phyloP scores from a whole-genome alignment of 92 coral and sea anemone genomes.

The Isaurus tuberculatus region DNA sequence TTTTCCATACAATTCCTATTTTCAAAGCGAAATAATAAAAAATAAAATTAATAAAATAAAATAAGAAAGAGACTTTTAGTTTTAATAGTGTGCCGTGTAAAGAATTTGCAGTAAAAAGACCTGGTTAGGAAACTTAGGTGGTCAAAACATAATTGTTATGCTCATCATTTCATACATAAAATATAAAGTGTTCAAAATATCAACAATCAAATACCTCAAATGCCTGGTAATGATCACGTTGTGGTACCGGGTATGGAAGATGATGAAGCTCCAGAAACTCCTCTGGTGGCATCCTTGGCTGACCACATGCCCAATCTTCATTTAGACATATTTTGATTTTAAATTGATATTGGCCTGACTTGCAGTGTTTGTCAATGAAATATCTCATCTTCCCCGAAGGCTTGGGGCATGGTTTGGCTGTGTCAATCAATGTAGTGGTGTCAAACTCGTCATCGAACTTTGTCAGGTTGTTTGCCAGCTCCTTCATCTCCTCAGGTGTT shows the following conservation, averaged over 20 bases:
- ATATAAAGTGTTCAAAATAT: background rate
- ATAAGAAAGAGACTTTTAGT: slow-evolving; percentile 3
- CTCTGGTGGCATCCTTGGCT: slow-evolving; percentile 56
- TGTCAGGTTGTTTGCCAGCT: slow-evolving; percentile 42
- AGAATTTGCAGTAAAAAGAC: slow-evolving; percentile 32
- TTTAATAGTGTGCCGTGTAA: slow-evolving; percentile 9
- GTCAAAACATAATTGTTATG: slow-evolving; percentile 21
- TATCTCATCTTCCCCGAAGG: slow-evolving; percentile 33
- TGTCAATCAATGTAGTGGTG: slow-evolving; percentile 14
- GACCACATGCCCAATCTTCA: slow-evolving; percentile 58
- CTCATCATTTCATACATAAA: background rate
- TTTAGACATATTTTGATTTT: slow-evolving; percentile 53
- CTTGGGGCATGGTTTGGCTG: slow-evolving; percentile 49
- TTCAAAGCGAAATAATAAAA: slow-evolving; percentile 1
- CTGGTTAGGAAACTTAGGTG: slow-evolving; percentile 27
- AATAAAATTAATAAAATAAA: slow-evolving; percentile 13
- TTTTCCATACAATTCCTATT: slow-evolving; percentile 37
- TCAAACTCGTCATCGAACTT: slow-evolving; percentile 47
- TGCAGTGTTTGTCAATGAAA: slow-evolving; percentile 59
- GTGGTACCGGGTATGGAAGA: slow-evolving; percentile 52
- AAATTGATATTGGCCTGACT: slow-evolving; percentile 54
- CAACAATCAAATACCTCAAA: slow-evolving; percentile 38
- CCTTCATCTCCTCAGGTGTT: slow-evolving; percentile 42
- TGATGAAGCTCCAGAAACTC: slow-evolving; percentile 53
- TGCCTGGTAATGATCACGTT: slow-evolving; percentile 45